Evolutionary conservation across 2,113 vertebrate genomes (phyloP).

Genomic region (Chloropsis cyanopogon): DNA sequence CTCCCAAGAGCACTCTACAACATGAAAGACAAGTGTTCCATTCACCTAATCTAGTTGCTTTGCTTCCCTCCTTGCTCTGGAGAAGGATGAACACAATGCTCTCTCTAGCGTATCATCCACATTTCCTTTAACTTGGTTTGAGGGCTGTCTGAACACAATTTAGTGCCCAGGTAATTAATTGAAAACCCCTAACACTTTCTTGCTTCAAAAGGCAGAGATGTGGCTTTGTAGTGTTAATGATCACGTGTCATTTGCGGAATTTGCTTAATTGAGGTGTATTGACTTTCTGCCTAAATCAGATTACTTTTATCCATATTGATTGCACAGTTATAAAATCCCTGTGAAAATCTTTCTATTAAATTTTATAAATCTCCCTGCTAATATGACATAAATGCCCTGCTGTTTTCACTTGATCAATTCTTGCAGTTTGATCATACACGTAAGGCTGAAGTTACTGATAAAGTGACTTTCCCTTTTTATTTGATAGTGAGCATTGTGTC

Average conservation of each 20-base stretch:
- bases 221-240: not conserved
- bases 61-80: not conserved
- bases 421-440: not conserved
- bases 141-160: not conserved
- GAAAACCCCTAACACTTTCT: not conserved
- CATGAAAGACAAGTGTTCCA: not conserved
- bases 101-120: not conserved
- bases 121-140: not conserved
- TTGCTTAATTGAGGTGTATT: not conserved
- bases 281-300: constrained; percentile 32
- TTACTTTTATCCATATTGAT: constrained; percentile 2
- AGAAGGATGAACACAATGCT: not conserved
- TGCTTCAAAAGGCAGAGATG: not conserved
- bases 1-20: accelerated
- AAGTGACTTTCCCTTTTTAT: not conserved
- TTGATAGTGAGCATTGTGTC: not conserved
- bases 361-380: not conserved
- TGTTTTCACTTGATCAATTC: not conserved
- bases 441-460: not conserved
- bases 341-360: not conserved
- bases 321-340: not conserved
- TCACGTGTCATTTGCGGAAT: not conserved
- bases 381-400: not conserved
- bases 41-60: not conserved
- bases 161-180: not conserved